Percentiles rank a stretch among this genome's conserved stretches.
phyloP scores from a whole-genome alignment of 2,888 invertebrate genomes.

The Boloria selene region DNA sequence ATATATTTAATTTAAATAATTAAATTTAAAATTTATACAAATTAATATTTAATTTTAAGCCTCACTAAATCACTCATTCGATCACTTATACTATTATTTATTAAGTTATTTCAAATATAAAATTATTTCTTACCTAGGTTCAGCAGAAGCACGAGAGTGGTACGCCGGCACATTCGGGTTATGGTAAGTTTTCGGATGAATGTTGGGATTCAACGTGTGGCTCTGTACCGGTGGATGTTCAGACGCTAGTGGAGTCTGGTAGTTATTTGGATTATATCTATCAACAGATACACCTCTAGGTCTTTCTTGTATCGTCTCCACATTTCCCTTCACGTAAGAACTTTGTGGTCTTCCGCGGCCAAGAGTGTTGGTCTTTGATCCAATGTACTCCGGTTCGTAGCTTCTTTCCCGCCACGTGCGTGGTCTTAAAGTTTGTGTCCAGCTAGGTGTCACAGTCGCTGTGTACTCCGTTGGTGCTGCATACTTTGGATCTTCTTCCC shows the following conservation, averaged over 20 bases:
- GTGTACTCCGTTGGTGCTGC: constrained; percentile 58
- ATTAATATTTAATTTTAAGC: too few species aligned
- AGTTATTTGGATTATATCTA: constrained; percentile 72
- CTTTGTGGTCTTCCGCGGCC: constrained; percentile 73
- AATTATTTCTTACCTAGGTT: constrained; percentile 63
- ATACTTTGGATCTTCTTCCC: constrained; percentile 68
- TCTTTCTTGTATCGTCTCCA: constrained; percentile 61
- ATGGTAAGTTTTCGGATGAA: constrained; percentile 63
- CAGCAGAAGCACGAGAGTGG: constrained; percentile 74
- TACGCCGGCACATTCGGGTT: constrained; percentile 78
- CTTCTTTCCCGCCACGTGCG: constrained; percentile 74
- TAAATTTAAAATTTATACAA: too few species aligned
- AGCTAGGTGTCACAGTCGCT: constrained; percentile 67
- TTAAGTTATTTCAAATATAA: not conserved
- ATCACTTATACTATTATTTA: too few species aligned
- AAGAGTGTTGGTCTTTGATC: constrained; percentile 68
- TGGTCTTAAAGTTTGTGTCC: constrained; percentile 77
- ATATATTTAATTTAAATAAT: too few species aligned
- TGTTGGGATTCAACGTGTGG: constrained; percentile 70
- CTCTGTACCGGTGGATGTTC: constrained; percentile 75
- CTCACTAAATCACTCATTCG: too few species aligned
- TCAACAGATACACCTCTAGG: constrained; percentile 74
- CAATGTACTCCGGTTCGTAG: constrained; percentile 70
- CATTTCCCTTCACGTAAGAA: constrained; percentile 56
- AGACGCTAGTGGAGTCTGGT: constrained; percentile 64